Evolutionary conservation across 2,113 vertebrate genomes (phyloP).

Genomic region (Antigone vipio): DNA sequence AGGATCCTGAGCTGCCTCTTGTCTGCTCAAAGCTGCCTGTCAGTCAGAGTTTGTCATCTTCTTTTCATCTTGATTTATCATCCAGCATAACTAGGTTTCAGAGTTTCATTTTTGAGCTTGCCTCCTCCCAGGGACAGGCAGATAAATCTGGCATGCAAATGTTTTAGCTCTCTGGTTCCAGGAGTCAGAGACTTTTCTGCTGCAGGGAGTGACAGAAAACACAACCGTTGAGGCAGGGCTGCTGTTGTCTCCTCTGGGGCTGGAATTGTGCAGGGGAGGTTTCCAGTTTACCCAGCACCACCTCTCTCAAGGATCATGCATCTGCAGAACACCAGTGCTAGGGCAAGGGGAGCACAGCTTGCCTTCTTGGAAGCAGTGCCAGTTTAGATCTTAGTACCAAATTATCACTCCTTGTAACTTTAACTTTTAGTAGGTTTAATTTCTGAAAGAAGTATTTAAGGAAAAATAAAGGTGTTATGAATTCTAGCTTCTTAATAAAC

Average conservation of each 20-base stretch:
- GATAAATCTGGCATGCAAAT: slow-evolving; percentile 46
- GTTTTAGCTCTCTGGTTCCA: background rate
- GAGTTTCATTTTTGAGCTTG: slow-evolving; percentile 31
- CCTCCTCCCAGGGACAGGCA: slow-evolving; percentile 3
- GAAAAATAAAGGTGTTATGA: background rate
- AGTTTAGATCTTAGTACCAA: background rate
- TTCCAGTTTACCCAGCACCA: background rate
- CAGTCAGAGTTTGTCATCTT: slow-evolving; percentile 38
- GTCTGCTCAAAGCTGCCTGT: slow-evolving; percentile 1
- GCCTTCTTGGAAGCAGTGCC: background rate
- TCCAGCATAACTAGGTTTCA: slow-evolving; percentile 42
- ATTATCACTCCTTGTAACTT: background rate
- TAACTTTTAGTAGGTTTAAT: background rate
- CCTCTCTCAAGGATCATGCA: background rate
- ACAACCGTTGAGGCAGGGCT: background rate
- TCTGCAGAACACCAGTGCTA: background rate
- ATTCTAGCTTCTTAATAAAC: background rate
- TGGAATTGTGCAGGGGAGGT: background rate
- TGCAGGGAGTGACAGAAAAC: background rate
- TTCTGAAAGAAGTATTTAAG: background rate
- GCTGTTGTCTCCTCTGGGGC: background rate
- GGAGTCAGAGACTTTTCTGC: background rate
- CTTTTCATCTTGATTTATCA: slow-evolving; percentile 62
- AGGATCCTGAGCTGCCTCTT: background rate
- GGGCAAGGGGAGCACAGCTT: background rate